Conservation (phyloP, 1,140 invertebrate genomes). For the Bombus superbus region DNA sequence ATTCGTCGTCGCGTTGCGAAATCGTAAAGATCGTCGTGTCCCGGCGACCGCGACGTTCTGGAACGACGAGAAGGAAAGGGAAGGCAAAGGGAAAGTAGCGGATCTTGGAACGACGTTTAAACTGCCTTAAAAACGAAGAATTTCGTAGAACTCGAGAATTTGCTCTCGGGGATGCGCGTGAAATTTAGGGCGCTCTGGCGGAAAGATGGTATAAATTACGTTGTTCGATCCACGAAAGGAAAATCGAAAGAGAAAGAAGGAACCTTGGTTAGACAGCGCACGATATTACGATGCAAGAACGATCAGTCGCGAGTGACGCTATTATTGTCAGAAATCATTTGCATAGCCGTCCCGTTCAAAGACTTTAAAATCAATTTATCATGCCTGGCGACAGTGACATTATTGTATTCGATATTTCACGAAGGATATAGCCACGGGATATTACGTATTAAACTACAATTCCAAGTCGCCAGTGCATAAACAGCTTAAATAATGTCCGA, state of each 20-base stretch:
- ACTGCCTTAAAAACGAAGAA: background rate
- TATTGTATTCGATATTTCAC: conserved; percentile 23
- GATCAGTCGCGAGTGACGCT: background rate
- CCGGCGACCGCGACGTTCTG: background rate
- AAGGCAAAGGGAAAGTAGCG: too few relatives aligned
- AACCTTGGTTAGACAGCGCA: background rate
- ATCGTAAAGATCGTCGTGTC: background rate
- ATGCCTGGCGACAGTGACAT: background rate
- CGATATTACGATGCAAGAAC: background rate
- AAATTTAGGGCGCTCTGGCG: background rate
- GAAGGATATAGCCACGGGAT: background rate
- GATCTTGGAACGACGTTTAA: background rate
- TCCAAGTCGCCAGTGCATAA: conserved; percentile 21
- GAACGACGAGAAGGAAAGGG: background rate
- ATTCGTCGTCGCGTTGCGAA: background rate
- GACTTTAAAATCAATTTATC: conserved; percentile 29
- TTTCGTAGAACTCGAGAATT: background rate
- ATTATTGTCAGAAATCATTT: conserved; percentile 25
- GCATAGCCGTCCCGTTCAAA: background rate
- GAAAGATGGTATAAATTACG: background rate
- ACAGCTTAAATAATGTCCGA: conserved; percentile 10
- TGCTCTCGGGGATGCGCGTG: background rate
- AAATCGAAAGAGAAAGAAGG: background rate
- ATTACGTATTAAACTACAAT: conserved; percentile 41
- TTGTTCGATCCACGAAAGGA: background rate